These are phyloP conservation scores for Octopus sinensis DNA, from an alignment of 1,140 invertebrate species.

Conservation along the genomic window DNA sequence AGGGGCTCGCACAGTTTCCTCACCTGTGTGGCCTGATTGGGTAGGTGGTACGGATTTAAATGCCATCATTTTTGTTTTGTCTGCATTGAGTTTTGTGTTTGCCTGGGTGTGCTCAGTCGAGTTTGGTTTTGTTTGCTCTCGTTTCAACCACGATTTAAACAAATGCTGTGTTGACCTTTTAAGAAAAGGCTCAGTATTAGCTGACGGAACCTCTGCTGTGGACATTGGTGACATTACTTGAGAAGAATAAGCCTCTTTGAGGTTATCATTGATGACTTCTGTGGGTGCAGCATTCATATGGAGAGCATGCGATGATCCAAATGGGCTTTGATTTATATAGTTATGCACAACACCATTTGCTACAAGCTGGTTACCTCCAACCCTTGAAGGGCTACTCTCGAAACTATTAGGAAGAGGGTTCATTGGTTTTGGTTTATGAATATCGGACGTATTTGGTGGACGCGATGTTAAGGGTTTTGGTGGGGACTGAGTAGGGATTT, in stretches of 20 bases:
- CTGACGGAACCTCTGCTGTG: neutral
- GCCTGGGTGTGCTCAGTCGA: constrained; percentile 18
- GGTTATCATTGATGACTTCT: no score
- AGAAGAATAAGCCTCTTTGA: no score
- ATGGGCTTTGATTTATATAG: neutral
- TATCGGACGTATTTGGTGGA: constrained; percentile 37
- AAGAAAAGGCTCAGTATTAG: constrained; percentile 27
- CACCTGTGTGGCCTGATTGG: neutral
- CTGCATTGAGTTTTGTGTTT: constrained; percentile 8
- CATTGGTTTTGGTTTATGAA: constrained; percentile 45
- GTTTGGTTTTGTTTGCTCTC: constrained; percentile 28
- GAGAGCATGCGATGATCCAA: neutral
- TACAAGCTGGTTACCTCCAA: neutral
- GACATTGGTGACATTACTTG: no score
- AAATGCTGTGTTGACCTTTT: constrained; percentile 15
- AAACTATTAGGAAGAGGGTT: constrained; percentile 12
- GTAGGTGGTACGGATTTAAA: neutral
- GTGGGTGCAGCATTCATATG: no score
- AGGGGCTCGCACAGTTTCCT: neutral
- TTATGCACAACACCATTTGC: neutral
- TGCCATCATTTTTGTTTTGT: neutral
- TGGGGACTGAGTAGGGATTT: constrained; percentile 27
- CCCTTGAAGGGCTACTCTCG: neutral
- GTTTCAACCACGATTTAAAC: constrained; percentile 27
- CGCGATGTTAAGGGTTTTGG: constrained; percentile 47